phyloP scores from a whole-genome alignment of 64 coral and sea anemone genomes.

The Montipora capricornis region DNA sequence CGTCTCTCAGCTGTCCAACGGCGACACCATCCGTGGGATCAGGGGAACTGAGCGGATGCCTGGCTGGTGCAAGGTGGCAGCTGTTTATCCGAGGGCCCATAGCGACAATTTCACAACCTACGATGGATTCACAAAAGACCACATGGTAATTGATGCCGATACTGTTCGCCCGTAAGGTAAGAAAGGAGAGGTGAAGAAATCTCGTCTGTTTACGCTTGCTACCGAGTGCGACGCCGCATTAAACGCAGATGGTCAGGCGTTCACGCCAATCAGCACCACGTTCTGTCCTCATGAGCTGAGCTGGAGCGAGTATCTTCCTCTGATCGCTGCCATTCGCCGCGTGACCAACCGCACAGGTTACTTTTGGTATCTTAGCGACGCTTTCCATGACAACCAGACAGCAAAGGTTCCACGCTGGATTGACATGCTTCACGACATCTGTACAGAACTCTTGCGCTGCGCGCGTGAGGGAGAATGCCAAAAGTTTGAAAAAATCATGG shows the following conservation, averaged over 20 bases:
- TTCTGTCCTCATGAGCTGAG: constrained; percentile 16
- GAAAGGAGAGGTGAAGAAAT: too few relatives aligned
- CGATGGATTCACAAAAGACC: too few relatives aligned
- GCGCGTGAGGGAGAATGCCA: constrained; percentile 11
- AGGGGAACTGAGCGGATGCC: too few relatives aligned
- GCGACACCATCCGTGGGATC: too few relatives aligned
- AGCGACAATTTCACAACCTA: too few relatives aligned
- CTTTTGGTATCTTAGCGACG: background rate
- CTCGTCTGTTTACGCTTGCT: too few relatives aligned
- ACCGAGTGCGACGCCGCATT: too few relatives aligned
- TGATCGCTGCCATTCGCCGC: constrained; percentile 36
- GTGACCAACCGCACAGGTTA: background rate
- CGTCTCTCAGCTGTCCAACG: too few relatives aligned
- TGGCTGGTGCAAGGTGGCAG: too few relatives aligned
- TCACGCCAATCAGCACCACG: constrained; percentile 50
- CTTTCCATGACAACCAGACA: constrained; percentile 18
- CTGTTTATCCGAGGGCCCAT: too few relatives aligned
- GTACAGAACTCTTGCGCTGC: constrained; percentile 22
- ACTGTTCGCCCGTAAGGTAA: too few relatives aligned
- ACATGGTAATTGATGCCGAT: background rate
- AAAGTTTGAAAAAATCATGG: constrained; percentile 16
- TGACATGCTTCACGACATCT: constrained; percentile 29
- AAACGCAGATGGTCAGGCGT: background rate
- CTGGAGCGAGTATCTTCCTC: background rate
- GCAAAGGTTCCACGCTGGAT: constrained; percentile 4